A percentile compares a stretch with the other conserved stretches of the same genome.
Evolutionary conservation across 2,888 invertebrate species (phyloP).

Genomic region (Bruchidius siliquastri): DNA sequence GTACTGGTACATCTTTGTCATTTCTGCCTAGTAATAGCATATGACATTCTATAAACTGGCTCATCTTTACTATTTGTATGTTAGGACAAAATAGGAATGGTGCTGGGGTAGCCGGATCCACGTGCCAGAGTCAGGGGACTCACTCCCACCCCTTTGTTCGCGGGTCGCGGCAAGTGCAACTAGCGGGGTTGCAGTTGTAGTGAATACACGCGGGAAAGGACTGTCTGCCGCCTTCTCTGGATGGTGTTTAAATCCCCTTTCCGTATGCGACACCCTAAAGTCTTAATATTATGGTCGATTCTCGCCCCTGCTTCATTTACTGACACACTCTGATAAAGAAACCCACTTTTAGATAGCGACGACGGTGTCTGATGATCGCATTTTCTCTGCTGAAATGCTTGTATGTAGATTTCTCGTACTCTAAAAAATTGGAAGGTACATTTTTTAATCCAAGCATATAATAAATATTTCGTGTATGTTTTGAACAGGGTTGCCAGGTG

Average conservation of each 20-base stretch:
- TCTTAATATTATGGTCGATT: constrained; percentile 38
- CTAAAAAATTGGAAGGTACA: too few species aligned
- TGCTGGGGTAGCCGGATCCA: background rate
- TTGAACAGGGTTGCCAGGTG: too few species aligned
- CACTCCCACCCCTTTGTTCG: constrained; percentile 8
- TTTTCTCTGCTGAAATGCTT: too few species aligned
- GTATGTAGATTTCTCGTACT: too few species aligned
- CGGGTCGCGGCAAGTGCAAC: constrained; percentile 2
- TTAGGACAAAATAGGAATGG: background rate
- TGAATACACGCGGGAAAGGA: background rate
- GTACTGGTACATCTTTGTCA: too few species aligned
- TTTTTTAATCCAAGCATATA: too few species aligned
- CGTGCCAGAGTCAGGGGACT: background rate
- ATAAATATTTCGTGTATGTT: too few species aligned
- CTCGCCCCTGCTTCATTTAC: constrained; percentile 23
- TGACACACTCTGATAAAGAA: background rate
- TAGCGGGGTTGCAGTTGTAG: constrained; percentile 6
- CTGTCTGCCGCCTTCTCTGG: constrained; percentile 16
- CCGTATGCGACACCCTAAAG: constrained; percentile 41
- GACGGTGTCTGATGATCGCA: background rate
- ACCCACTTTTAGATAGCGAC: background rate
- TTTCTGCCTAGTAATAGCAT: too few species aligned
- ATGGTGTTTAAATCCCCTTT: constrained; percentile 28
- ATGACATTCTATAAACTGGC: too few species aligned
- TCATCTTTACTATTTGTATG: background rate